Evolutionary conservation across 2,113 vertebrate species (phyloP).

Genomic region (Phyllostomus hastatus): DNA sequence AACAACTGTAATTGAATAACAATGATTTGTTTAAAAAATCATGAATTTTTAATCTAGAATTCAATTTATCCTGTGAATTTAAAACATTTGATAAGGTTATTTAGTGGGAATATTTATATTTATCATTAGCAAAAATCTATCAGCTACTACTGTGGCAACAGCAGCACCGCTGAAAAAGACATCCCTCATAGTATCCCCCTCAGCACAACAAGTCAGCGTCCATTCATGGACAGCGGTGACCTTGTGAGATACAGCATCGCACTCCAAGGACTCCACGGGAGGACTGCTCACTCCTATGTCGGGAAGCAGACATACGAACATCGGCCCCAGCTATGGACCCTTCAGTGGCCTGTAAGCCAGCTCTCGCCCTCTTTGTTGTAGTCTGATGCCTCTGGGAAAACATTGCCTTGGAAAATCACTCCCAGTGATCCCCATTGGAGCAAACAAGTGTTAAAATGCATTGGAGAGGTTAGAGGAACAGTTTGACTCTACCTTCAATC

Average conservation of each 20-base stretch:
- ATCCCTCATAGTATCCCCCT: no score
- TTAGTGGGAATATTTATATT: neutral
- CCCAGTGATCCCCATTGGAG: neutral
- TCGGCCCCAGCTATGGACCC: neutral
- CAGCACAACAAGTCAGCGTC: neutral
- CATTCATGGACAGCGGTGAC: neutral
- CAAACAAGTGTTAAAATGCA: neutral
- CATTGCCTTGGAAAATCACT: neutral
- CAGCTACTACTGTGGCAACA: neutral
- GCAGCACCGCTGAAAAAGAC: neutral
- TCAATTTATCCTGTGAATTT: neutral
- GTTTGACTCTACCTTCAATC: neutral
- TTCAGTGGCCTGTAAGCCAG: neutral
- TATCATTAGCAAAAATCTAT: neutral
- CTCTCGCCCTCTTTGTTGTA: neutral
- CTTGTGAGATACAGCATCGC: neutral
- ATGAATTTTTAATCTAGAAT: neutral
- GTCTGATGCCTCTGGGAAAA: neutral
- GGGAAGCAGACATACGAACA: neutral
- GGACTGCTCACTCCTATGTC: no score
- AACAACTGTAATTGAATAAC: no score
- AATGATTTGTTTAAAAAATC: no score
- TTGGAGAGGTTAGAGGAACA: neutral
- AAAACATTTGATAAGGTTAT: neutral
- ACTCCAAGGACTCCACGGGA: neutral